Percentiles rank a stretch among this genome's conserved stretches.
Conservation (phyloP, 2,113 vertebrate genomes). For the Varanus komodoensis region DNA sequence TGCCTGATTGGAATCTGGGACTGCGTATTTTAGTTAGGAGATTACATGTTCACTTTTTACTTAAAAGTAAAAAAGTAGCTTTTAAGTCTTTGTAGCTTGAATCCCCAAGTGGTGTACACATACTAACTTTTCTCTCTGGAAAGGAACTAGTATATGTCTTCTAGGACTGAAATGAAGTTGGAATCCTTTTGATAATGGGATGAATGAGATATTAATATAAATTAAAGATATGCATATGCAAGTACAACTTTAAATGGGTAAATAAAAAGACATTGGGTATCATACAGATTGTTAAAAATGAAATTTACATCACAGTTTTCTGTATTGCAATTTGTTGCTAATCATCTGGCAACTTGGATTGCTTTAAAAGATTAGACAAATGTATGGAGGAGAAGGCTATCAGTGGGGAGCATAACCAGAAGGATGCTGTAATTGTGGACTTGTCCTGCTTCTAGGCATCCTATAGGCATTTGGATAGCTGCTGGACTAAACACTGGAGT, state of each 20-base stretch:
- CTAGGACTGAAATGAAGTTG: constrained; percentile 1
- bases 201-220: constrained; percentile 18
- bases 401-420: no score
- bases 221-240: neutral
- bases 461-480: no score
- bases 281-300: neutral
- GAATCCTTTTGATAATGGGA: neutral
- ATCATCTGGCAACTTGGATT: neutral
- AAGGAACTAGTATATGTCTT: rapidly evolving
- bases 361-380: no score
- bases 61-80: neutral
- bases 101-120: neutral
- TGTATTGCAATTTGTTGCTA: neutral
- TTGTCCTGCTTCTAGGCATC: no score
- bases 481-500: no score
- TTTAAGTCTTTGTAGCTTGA: neutral
- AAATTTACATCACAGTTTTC: neutral
- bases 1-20: neutral
- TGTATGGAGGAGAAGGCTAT: no score
- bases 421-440: no score
- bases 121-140: neutral
- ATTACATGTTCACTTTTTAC: constrained; percentile 2
- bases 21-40: constrained; percentile 3
- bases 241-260: neutral
- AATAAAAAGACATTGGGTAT: constrained; percentile 15